Conservation (phyloP, 2,113 vertebrate genomes). For the Apistogramma diplotaenia region DNA sequence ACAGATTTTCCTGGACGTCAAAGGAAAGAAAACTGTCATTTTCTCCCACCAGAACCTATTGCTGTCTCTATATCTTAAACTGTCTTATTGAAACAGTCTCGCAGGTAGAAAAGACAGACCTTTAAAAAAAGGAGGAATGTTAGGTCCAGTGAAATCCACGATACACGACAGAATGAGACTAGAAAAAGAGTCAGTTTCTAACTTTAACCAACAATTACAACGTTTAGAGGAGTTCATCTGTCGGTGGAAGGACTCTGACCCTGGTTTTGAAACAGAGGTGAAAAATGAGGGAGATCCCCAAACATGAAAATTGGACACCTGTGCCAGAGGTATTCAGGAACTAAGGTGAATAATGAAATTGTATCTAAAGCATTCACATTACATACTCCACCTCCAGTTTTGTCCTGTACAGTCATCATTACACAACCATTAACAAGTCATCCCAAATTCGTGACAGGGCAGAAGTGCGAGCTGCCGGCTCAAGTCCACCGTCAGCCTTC, state of each 20-base stretch:
- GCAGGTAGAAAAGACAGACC: neutral
- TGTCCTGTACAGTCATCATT: slow-evolving; percentile 33
- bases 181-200: slow-evolving; percentile 32
- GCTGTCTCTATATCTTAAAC: neutral
- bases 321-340: neutral
- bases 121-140: neutral
- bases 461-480: slow-evolving; percentile 25
- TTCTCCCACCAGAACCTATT: neutral
- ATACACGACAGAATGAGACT: slow-evolving; percentile 5
- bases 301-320: slow-evolving; percentile 54
- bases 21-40: slow-evolving; percentile 3
- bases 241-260: neutral
- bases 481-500: slow-evolving; percentile 33
- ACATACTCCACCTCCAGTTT: neutral
- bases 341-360: slow-evolving; percentile 6
- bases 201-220: neutral
- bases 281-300: slow-evolving; percentile 51
- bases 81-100: slow-evolving; percentile 20
- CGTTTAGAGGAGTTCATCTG: neutral
- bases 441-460: slow-evolving; percentile 31
- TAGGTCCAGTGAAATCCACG: slow-evolving; percentile 21
- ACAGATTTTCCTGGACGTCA: neutral
- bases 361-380: neutral
- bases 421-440: slow-evolving; percentile 30
- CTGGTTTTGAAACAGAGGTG: slow-evolving; percentile 23